phyloP scores from a whole-genome alignment of 2,113 vertebrate genomes.

The Bambusicola thoracicus region DNA sequence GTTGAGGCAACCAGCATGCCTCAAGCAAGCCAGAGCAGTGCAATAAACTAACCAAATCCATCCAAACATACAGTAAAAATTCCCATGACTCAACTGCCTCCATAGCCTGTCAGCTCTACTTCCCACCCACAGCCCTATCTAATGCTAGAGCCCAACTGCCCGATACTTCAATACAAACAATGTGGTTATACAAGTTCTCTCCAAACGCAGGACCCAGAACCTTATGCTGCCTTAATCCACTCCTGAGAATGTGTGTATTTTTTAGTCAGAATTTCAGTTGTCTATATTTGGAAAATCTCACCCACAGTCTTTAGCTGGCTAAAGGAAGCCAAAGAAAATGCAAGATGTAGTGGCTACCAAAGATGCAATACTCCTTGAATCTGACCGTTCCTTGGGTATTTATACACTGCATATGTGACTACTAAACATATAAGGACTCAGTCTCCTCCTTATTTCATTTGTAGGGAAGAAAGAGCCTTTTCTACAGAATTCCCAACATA shows the following conservation, averaged over 20 bases:
- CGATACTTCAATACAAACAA: background rate
- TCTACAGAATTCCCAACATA: conserved; percentile 11
- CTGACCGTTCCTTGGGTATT: background rate
- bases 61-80: conserved; percentile 40
- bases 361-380: background rate
- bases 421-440: background rate
- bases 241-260: conserved; percentile 38
- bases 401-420: background rate
- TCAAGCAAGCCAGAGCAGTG: conserved; percentile 6
- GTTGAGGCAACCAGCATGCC: background rate
- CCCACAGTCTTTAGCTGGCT: conserved; percentile 35
- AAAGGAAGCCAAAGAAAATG: conserved; percentile 54
- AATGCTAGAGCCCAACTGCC: background rate
- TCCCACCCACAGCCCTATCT: conserved; percentile 22
- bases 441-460: background rate
- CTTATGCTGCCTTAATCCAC: conserved; percentile 31
- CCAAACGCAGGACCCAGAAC: conserved; percentile 20
- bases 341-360: conserved; percentile 30
- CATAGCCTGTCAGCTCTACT: background rate
- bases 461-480: background rate
- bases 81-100: conserved; percentile 52
- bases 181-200: conserved; percentile 19
- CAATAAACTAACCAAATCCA: conserved; percentile 63
- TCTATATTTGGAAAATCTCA: conserved; percentile 62
- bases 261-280: conserved; percentile 42